A percentile compares a stretch with the other conserved stretches of the same genome.
These are phyloP conservation scores for Batillaria attramentaria DNA, from an alignment of 1,140 invertebrate species.

Conservation along the genomic window DNA sequence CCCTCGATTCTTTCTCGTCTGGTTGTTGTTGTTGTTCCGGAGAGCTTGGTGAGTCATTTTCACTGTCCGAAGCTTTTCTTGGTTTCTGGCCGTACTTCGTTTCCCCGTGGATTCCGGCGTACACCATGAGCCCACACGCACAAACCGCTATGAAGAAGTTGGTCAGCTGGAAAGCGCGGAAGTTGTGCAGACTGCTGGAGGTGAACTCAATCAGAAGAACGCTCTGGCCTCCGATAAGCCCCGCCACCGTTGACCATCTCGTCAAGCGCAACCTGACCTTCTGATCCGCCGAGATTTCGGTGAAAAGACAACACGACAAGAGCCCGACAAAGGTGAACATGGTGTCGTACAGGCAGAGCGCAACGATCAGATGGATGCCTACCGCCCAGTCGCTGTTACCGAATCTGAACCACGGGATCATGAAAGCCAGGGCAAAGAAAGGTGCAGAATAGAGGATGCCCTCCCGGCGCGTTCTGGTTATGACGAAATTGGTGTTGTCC, in stretches of 20 bases:
- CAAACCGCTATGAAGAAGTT: slow-evolving; percentile 57
- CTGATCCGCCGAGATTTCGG: slow-evolving; percentile 60
- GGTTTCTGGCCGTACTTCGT: slow-evolving; percentile 56
- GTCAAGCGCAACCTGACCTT: slow-evolving; percentile 60
- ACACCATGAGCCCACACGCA: slow-evolving; percentile 54
- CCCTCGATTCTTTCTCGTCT: neutral
- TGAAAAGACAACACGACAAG: slow-evolving; percentile 69
- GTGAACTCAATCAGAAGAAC: slow-evolving; percentile 55
- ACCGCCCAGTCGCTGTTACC: slow-evolving; percentile 35
- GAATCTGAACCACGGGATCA: slow-evolving; percentile 73
- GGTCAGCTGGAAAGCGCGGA: slow-evolving; percentile 63
- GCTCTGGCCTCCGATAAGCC: slow-evolving; percentile 55
- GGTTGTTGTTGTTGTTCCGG: too few relatives aligned
- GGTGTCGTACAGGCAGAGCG: slow-evolving; percentile 72
- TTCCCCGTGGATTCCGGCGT: slow-evolving; percentile 57
- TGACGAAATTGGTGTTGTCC: slow-evolving; percentile 59
- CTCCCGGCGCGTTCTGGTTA: slow-evolving; percentile 66
- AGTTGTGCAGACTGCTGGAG: slow-evolving; percentile 64
- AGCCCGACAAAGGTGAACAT: slow-evolving; percentile 72
- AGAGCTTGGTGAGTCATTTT: neutral
- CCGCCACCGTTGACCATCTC: slow-evolving; percentile 47
- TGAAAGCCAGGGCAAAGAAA: slow-evolving; percentile 68
- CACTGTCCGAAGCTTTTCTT: neutral
- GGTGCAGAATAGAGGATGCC: slow-evolving; percentile 70
- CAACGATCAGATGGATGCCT: slow-evolving; percentile 68